Conservation (phyloP, 1,140 invertebrate genomes). For the Samia ricini region DNA sequence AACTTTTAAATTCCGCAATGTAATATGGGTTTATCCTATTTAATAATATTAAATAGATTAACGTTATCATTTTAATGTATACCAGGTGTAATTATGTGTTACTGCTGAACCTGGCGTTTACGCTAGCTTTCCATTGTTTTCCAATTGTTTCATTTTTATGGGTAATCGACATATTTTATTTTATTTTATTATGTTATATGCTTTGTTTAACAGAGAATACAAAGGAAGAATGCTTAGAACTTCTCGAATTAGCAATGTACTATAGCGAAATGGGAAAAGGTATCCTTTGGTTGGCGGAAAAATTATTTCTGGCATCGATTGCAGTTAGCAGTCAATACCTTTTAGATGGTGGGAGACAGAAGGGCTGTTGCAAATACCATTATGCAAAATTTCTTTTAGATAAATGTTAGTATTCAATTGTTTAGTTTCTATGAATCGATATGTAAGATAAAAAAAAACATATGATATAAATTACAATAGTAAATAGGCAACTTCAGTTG, state of each 20-base stretch:
- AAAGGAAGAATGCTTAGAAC: slow-evolving; percentile 54
- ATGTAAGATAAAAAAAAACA: too few relatives aligned
- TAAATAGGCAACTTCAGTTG: too few relatives aligned
- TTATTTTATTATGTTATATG: too few relatives aligned
- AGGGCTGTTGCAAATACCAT: slow-evolving; percentile 74
- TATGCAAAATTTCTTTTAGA: slow-evolving; percentile 78
- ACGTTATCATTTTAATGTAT: neutral
- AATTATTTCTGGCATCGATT: slow-evolving; percentile 72
- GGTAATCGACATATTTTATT: too few relatives aligned
- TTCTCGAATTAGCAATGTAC: slow-evolving; percentile 66
- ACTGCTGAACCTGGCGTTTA: too few relatives aligned
- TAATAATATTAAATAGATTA: too few relatives aligned
- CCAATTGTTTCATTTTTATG: too few relatives aligned
- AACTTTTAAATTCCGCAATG: too few relatives aligned
- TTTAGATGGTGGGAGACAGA: slow-evolving; percentile 61
- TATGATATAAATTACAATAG: too few relatives aligned
- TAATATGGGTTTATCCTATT: too few relatives aligned
- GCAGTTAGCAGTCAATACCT: slow-evolving; percentile 60
- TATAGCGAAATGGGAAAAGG: slow-evolving; percentile 74
- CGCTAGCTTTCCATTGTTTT: too few relatives aligned
- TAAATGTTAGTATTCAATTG: slow-evolving; percentile 58
- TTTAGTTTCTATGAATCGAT: neutral
- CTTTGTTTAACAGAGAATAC: slow-evolving; percentile 54
- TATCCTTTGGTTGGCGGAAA: slow-evolving; percentile 80
- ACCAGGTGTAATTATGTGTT: too few relatives aligned